Conservation (phyloP, 1,140 invertebrate genomes). For the Diabrotica undecimpunctata region DNA sequence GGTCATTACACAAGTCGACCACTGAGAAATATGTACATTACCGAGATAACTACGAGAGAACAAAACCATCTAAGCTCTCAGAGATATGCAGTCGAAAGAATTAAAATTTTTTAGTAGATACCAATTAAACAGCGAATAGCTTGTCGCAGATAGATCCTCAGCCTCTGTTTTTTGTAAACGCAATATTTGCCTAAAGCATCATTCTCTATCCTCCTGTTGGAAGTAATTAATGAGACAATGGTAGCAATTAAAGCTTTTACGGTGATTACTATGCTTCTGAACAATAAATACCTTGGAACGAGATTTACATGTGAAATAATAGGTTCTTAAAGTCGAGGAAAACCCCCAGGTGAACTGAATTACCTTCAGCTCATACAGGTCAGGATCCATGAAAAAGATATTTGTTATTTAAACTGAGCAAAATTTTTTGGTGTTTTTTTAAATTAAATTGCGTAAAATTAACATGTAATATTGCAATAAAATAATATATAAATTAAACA, state of each 20-base stretch:
- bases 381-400: not conserved
- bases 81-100: too few species aligned
- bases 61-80: too few species aligned
- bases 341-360: constrained; percentile 16
- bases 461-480: too few species aligned
- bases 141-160: not conserved
- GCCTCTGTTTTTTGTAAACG: not conserved
- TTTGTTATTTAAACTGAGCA: too few species aligned
- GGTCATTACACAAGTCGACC: too few species aligned
- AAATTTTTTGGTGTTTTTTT: too few species aligned
- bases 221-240: constrained; percentile 23
- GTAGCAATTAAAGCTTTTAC: constrained; percentile 20
- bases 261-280: constrained; percentile 20
- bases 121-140: too few species aligned
- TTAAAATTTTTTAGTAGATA: too few species aligned
- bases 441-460: too few species aligned
- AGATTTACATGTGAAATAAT: constrained; percentile 22
- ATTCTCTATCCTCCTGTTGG: constrained; percentile 12
- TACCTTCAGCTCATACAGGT: not conserved
- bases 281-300: constrained; percentile 14
- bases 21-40: too few species aligned
- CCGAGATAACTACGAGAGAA: too few species aligned
- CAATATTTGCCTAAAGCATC: constrained; percentile 17
- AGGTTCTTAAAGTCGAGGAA: constrained; percentile 18
- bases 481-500: too few species aligned